Conservation (phyloP, 2,888 invertebrate species). For the Melinaea marsaeus region DNA sequence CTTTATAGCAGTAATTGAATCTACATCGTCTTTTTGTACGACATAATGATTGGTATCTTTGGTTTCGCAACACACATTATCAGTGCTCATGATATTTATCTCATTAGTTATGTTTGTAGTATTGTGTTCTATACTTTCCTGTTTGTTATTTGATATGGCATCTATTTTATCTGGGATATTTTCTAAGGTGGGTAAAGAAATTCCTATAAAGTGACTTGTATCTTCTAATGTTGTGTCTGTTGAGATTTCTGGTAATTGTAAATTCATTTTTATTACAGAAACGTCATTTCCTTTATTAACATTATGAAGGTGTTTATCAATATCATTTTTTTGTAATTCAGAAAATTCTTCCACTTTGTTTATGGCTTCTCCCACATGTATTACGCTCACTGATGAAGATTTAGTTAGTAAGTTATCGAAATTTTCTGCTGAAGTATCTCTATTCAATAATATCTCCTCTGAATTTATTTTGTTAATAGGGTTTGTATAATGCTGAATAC, state of each 20-base stretch:
- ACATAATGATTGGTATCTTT: too few relatives aligned
- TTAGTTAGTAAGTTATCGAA: background rate
- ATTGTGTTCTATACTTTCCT: background rate
- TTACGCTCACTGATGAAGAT: background rate
- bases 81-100: background rate
- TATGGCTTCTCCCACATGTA: background rate
- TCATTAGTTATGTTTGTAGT: background rate
- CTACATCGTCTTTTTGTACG: too few relatives aligned
- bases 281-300: too few relatives aligned
- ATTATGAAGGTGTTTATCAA: background rate
- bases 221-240: background rate
- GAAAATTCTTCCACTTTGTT: background rate
- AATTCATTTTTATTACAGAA: too few relatives aligned
- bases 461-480: background rate
- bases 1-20: too few relatives aligned
- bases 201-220: background rate
- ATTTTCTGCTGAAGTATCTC: background rate
- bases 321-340: background rate
- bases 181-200: slow-evolving; percentile 17
- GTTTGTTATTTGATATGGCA: slow-evolving; percentile 9
- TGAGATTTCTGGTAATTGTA: too few relatives aligned
- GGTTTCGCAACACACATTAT: too few relatives aligned
- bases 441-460: background rate
- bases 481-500: background rate
- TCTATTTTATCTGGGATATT: slow-evolving; percentile 13